Percentiles rank a stretch among this genome's conserved stretches.
phyloP scores from a whole-genome alignment of 53 echinoderm and acorn worm genomes.

The Paracentrotus lividus region DNA sequence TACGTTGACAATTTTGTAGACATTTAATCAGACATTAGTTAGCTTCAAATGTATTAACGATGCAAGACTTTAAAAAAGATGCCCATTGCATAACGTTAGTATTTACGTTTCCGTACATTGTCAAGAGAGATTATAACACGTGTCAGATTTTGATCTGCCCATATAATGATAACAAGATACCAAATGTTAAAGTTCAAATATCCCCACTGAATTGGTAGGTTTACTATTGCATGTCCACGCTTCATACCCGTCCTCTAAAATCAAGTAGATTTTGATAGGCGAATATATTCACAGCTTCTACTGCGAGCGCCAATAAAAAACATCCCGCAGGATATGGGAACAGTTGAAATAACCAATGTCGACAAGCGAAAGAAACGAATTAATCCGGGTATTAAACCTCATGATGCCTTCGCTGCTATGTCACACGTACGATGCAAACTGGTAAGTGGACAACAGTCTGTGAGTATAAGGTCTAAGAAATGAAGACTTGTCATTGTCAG shows the following conservation, averaged over 20 bases:
- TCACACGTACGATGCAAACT: conserved; percentile 10
- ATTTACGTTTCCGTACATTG: no score
- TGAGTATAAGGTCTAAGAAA: neutral
- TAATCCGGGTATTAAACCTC: conserved; percentile 61
- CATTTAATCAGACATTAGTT: no score
- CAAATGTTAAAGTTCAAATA: neutral
- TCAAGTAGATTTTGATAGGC: neutral
- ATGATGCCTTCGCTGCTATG: neutral
- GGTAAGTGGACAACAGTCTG: conserved; percentile 32
- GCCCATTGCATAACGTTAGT: no score
- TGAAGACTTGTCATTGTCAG: conserved; percentile 15
- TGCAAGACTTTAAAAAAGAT: no score
- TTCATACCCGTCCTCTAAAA: neutral
- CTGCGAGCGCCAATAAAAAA: conserved; percentile 37
- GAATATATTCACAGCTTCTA: conserved; percentile 40
- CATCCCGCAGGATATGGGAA: conserved; percentile 52
- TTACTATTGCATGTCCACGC: neutral
- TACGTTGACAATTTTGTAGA: no score
- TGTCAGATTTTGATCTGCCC: neutral
- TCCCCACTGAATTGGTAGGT: neutral
- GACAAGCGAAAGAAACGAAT: conserved; percentile 58
- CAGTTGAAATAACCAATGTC: conserved; percentile 54
- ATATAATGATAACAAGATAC: neutral
- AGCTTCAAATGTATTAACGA: no score
- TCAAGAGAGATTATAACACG: neutral